A percentile compares a stretch with the other conserved stretches of the same genome.
Conservation (phyloP, 2,888 invertebrate genomes). For the Nemotelus pantherinus region DNA sequence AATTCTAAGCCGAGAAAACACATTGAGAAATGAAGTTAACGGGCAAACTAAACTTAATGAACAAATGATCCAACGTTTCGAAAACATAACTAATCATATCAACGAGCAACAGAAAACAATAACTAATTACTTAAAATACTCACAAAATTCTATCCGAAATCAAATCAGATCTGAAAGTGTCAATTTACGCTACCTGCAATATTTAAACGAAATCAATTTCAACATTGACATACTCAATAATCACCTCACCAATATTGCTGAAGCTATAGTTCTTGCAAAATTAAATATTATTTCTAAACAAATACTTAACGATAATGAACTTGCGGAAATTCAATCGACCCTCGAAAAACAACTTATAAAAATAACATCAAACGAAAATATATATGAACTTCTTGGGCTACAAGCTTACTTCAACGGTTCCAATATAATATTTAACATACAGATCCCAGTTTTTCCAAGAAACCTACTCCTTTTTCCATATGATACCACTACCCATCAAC, state of each 20-base stretch:
- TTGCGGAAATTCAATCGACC: neutral
- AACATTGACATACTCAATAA: constrained; percentile 37
- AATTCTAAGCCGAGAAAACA: neutral
- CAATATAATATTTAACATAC: constrained; percentile 37
- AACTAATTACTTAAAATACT: neutral
- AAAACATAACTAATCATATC: constrained; percentile 39
- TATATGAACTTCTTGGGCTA: constrained; percentile 32
- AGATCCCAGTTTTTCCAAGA: constrained; percentile 8
- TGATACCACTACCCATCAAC: constrained; percentile 22
- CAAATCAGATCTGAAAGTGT: neutral
- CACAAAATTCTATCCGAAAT: neutral
- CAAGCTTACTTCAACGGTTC: constrained; percentile 17
- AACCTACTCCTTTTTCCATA: constrained; percentile 30
- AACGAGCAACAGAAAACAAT: constrained; percentile 33
- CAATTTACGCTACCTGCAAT: constrained; percentile 19
- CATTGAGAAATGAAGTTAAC: constrained; percentile 8
- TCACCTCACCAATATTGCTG: constrained; percentile 27
- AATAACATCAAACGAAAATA: constrained; percentile 31
- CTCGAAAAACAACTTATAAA: constrained; percentile 23
- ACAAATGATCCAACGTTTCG: constrained; percentile 36
- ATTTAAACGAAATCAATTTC: constrained; percentile 30
- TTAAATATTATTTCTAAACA: constrained; percentile 45
- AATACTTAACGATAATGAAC: constrained; percentile 36
- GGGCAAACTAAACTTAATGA: constrained; percentile 24
- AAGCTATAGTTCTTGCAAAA: constrained; percentile 43